These are phyloP conservation scores for Vidua macroura DNA, from an alignment of 2,113 vertebrate genomes.

Conservation along the genomic window DNA sequence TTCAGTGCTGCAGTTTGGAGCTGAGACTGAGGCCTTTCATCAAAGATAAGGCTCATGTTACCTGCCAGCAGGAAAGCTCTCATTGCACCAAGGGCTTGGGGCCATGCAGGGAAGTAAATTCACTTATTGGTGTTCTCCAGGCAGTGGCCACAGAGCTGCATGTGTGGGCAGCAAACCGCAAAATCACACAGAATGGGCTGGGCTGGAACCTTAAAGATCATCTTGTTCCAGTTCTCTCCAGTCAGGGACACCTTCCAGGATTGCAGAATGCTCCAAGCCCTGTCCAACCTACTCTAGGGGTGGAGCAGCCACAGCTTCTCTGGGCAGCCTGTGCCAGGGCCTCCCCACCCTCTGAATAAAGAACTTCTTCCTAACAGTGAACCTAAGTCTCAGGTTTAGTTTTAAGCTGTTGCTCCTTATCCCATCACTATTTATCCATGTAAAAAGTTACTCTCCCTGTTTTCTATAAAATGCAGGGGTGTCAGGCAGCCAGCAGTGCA, in stretches of 20 bases:
- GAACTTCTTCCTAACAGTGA: not conserved
- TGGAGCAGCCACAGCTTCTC: not conserved
- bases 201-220: not conserved
- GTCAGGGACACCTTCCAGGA: not conserved
- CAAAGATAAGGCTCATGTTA: not conserved
- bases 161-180: not conserved
- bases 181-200: not conserved
- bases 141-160: fast-evolving
- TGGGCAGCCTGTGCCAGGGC: not conserved
- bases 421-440: not conserved
- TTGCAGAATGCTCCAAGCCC: not conserved
- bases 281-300: not conserved
- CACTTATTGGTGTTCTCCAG: not conserved
- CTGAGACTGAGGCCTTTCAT: not conserved
- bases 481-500: not conserved
- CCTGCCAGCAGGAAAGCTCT: not conserved
- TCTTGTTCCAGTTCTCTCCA: not conserved
- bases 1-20: not conserved
- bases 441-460: not conserved
- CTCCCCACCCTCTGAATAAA: too few relatives aligned
- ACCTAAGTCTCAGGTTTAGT: not conserved
- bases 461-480: not conserved
- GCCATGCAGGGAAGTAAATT: not conserved
- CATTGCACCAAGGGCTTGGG: not conserved
- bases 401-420: not conserved